phyloP scores from a whole-genome alignment of 2,113 vertebrate genomes.

The Aphyosemion australe region DNA sequence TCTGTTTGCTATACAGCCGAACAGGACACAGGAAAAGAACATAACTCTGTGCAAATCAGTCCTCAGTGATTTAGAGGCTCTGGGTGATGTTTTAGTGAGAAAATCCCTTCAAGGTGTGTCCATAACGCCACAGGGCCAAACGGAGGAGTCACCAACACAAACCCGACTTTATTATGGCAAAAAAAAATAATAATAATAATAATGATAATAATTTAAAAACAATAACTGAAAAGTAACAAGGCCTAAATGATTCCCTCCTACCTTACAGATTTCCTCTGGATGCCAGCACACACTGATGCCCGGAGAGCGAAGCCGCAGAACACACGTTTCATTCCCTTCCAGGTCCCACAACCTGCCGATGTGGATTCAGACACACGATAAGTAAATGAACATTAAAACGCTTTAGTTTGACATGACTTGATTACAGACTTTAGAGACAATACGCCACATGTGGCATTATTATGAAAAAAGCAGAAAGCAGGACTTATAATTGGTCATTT shows the following conservation, averaged over 20 bases:
- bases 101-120: constrained; percentile 55
- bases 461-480: constrained; percentile 1
- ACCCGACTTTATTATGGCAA: background rate
- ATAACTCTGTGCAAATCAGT: constrained; percentile 52
- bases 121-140: constrained; percentile 24
- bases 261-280: constrained; percentile 92
- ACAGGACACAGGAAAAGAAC: no score
- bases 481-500: constrained; percentile 30
- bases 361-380: constrained; percentile 8
- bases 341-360: constrained; percentile 90
- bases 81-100: constrained; percentile 51
- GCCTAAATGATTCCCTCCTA: constrained; percentile 40
- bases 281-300: constrained; percentile 98
- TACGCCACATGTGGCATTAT: background rate
- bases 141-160: background rate
- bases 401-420: constrained; percentile 3
- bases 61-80: constrained; percentile 55
- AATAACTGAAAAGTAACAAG: no score
- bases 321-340: constrained; percentile 85
- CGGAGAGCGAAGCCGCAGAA: constrained; percentile 89
- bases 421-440: constrained; percentile 7
- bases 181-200: no score
- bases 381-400: constrained; percentile 22
- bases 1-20: no score
- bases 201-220: no score